phyloP scores from a whole-genome alignment of 2,113 vertebrate genomes.

The Sylvicapra grimmia region DNA sequence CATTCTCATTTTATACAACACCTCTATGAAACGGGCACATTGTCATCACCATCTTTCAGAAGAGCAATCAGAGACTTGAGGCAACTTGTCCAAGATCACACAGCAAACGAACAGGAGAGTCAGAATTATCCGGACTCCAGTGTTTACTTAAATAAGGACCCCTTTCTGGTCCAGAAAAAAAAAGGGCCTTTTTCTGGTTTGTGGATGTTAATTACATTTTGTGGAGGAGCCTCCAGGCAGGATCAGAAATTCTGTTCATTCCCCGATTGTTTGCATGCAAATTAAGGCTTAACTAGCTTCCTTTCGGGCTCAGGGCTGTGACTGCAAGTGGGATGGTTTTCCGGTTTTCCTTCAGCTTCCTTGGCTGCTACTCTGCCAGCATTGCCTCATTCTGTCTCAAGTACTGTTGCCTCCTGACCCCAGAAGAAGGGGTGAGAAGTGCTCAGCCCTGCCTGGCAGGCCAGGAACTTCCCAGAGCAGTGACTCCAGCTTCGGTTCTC shows the following conservation, averaged over 20 bases:
- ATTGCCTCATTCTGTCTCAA: constrained; percentile 68
- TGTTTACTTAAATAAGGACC: background rate
- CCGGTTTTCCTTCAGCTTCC: constrained; percentile 24
- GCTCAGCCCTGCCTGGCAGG: constrained; percentile 28
- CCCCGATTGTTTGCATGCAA: background rate
- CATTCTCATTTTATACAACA: background rate
- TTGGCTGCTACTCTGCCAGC: constrained; percentile 43
- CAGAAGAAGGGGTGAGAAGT: constrained; percentile 53
- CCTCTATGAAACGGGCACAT: background rate
- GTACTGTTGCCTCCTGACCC: constrained; percentile 49
- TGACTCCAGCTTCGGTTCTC: constrained; percentile 57
- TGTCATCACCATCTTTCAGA: background rate
- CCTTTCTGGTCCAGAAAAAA: background rate
- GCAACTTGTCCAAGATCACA: background rate
- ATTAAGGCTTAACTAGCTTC: constrained; percentile 38
- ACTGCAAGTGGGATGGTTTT: constrained; percentile 10
- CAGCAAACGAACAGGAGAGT: no score
- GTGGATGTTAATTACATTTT: rapidly evolving
- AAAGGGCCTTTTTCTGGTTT: background rate
- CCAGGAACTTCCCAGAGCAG: constrained; percentile 62
- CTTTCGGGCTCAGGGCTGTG: background rate
- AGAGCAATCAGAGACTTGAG: background rate
- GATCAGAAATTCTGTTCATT: background rate
- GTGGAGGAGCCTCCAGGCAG: no score
- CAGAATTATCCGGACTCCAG: background rate